Evolutionary conservation across 2,113 vertebrate species (phyloP).

Genomic region (Grantiella picta): DNA sequence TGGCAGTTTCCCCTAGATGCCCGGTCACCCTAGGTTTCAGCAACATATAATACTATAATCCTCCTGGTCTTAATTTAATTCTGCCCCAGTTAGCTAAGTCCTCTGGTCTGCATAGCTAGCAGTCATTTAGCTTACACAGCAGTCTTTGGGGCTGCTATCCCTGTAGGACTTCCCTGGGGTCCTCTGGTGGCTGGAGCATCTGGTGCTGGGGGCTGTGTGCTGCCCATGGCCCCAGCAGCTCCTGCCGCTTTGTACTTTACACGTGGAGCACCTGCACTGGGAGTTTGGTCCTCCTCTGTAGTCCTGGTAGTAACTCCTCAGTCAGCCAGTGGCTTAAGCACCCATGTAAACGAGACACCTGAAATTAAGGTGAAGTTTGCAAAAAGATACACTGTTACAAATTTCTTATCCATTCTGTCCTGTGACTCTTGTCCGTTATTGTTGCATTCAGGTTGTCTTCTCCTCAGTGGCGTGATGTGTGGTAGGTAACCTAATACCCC

Average conservation of each 20-base stretch:
- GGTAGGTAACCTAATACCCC: not conserved
- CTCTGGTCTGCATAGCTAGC: not conserved
- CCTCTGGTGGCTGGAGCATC: not conserved
- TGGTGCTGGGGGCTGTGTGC: not conserved
- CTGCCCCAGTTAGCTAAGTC: slow-evolving; percentile 14
- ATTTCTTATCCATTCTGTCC: not conserved
- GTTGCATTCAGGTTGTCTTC: not conserved
- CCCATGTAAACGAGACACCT: not conserved
- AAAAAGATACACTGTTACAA: not conserved
- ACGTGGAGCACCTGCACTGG: not conserved
- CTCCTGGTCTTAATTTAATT: slow-evolving; percentile 46
- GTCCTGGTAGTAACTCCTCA: not conserved
- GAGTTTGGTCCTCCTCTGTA: not conserved
- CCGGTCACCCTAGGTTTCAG: slow-evolving; percentile 3
- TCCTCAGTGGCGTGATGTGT: not conserved
- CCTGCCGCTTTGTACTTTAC: not conserved
- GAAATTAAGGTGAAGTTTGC: not conserved
- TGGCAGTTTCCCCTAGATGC: not conserved
- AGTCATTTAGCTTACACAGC: not conserved
- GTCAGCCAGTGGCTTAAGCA: not conserved
- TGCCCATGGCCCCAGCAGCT: not conserved
- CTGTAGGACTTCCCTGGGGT: not conserved
- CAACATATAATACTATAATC: slow-evolving; percentile 16
- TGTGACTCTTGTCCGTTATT: not conserved
- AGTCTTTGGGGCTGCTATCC: not conserved